A percentile compares a stretch with the other conserved stretches of the same genome.
phyloP scores from a whole-genome alignment of 2,888 invertebrate genomes.

The Callyntrura guangdongensis region DNA sequence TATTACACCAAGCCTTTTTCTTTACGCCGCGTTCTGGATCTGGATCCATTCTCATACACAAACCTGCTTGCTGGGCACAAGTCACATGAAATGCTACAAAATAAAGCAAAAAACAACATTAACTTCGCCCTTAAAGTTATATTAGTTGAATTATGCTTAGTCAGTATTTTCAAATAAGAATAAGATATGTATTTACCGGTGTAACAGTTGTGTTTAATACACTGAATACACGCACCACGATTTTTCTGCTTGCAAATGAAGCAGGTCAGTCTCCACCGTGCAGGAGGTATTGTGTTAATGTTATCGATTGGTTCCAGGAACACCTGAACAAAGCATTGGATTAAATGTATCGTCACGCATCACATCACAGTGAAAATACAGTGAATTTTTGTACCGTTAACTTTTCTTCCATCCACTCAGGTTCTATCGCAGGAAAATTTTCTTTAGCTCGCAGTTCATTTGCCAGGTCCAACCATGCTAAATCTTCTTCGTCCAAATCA shows the following conservation, averaged over 20 bases:
- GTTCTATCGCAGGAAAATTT: conserved; percentile 91
- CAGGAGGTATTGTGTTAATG: conserved; percentile 97
- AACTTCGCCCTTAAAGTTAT: too few relatives aligned
- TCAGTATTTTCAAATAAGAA: too few relatives aligned
- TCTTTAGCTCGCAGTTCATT: conserved; percentile 93
- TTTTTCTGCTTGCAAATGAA: conserved; percentile 98
- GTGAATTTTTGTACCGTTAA: too few relatives aligned
- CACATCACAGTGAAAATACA: too few relatives aligned
- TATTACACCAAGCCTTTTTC: conserved; percentile 98
- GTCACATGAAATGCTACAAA: conserved; percentile 97
- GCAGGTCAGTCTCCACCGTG: conserved; percentile 98
- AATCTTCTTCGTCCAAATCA: conserved; percentile 97
- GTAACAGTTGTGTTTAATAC: conserved; percentile 98
- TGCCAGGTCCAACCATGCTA: conserved; percentile 96
- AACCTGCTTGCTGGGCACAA: conserved; percentile 97
- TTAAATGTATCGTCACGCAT: too few relatives aligned
- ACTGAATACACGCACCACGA: conserved; percentile 98
- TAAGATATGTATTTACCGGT: conserved; percentile 87
- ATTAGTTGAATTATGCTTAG: too few relatives aligned
- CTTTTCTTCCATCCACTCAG: conserved; percentile 95
- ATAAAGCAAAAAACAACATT: neutral
- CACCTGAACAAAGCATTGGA: conserved; percentile 86
- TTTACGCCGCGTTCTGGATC: conserved; percentile 95
- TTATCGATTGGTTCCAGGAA: conserved; percentile 99
- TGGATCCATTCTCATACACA: conserved; percentile 98